A percentile compares a stretch with the other conserved stretches of the same genome.
These are phyloP conservation scores for Mesopsocus fuscifrons DNA, from an alignment of 2,888 invertebrate genomes.

Conservation along the genomic window DNA sequence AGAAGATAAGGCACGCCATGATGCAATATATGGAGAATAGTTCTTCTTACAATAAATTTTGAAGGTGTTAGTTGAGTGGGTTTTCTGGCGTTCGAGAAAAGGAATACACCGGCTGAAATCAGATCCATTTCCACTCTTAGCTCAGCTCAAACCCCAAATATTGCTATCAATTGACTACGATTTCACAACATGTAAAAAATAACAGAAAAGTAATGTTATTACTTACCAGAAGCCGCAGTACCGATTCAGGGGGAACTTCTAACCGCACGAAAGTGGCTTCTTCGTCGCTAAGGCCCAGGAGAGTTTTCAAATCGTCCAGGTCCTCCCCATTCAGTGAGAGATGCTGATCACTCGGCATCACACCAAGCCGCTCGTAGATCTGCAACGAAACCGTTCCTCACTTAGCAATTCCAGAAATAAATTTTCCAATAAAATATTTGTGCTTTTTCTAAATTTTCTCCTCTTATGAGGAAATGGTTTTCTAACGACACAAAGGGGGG, in stretches of 20 bases:
- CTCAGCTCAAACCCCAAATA: not conserved
- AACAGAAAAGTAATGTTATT: not conserved
- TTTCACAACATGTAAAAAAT: not conserved
- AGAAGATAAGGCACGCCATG: too few species aligned
- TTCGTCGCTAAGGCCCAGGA: constrained; percentile 11
- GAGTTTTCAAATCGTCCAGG: constrained; percentile 11
- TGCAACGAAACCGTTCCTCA: constrained; percentile 16
- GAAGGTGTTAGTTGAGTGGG: too few species aligned
- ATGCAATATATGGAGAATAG: too few species aligned
- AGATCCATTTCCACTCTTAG: not conserved
- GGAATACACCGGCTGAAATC: too few species aligned
- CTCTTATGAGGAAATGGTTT: too few species aligned
- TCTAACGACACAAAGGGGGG: too few species aligned
- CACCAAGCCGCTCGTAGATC: constrained; percentile 18
- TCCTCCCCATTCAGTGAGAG: constrained; percentile 17
- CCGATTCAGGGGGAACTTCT: constrained; percentile 17
- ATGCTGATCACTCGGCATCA: constrained; percentile 20
- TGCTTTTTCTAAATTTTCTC: too few species aligned
- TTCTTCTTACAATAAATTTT: too few species aligned
- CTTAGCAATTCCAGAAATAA: too few species aligned
- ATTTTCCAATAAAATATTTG: too few species aligned
- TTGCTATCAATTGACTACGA: not conserved
- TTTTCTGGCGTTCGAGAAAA: too few species aligned
- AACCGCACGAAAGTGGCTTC: constrained; percentile 17
- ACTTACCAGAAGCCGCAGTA: constrained; percentile 18